Percentiles rank a stretch among this genome's conserved stretches.
phyloP scores from a whole-genome alignment of 1,140 invertebrate species.

The Zaprionus ghesquierei region DNA sequence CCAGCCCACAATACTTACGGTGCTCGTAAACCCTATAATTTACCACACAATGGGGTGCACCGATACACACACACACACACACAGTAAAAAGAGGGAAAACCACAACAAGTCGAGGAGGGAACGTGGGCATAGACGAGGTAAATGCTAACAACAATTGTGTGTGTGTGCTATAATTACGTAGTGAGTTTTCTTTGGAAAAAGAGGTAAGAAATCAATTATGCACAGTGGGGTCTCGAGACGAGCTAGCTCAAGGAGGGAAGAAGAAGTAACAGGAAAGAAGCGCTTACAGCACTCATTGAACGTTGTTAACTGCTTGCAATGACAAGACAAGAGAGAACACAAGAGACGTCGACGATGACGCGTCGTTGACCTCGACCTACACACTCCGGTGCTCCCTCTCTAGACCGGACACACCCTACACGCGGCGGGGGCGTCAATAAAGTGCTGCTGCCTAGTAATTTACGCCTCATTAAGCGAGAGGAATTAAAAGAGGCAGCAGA shows the following conservation, averaged over 20 bases:
- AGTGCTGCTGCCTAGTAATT: constrained; percentile 49
- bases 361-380: constrained; percentile 68
- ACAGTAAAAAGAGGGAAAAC: constrained; percentile 1
- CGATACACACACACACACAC: no score
- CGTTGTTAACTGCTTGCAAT: constrained; percentile 18
- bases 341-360: neutral
- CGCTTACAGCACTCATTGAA: neutral
- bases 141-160: constrained; percentile 61
- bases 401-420: constrained; percentile 24
- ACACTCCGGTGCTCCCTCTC: constrained; percentile 10
- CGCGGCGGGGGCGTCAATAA: constrained; percentile 34
- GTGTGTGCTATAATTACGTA: constrained; percentile 32
- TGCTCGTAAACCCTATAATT: constrained; percentile 53
- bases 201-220: constrained; percentile 77
- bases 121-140: constrained; percentile 16
- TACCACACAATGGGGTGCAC: constrained; percentile 52
- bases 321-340: constrained; percentile 4
- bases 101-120: neutral
- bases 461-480: constrained; percentile 64
- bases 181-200: constrained; percentile 43
- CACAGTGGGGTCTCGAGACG: constrained; percentile 22
- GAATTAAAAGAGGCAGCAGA: constrained; percentile 50
- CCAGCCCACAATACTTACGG: neutral
- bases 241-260: neutral
- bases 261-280: neutral